Evolutionary conservation across 2,888 invertebrate genomes (phyloP).

Genomic region (Orthosia gracilis): DNA sequence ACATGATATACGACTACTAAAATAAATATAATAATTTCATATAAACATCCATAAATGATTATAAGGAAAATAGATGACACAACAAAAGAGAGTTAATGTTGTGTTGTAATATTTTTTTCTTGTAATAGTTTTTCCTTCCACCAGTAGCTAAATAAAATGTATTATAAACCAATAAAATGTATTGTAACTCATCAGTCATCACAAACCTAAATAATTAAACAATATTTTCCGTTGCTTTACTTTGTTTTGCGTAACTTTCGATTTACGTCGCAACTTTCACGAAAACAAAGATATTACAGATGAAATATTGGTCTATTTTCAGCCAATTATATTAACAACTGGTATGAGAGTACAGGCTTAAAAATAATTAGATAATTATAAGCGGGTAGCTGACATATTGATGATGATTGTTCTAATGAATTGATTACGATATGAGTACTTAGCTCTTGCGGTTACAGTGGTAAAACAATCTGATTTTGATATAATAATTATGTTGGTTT

Average conservation of each 20-base stretch:
- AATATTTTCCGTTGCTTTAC: conserved; percentile 20
- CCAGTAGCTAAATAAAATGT: neutral
- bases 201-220: conserved; percentile 12
- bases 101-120: neutral
- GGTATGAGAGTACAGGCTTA: neutral
- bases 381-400: neutral
- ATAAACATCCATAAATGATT: neutral
- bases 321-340: conserved; percentile 17
- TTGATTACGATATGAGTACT: neutral
- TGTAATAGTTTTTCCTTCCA: too few species aligned
- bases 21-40: too few species aligned
- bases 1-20: neutral
- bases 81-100: neutral
- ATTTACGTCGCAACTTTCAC: conserved; percentile 27
- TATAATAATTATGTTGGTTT: neutral
- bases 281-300: conserved; percentile 49
- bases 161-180: neutral
- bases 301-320: conserved; percentile 36
- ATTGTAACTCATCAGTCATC: conserved; percentile 1
- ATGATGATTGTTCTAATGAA: neutral
- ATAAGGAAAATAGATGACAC: neutral
- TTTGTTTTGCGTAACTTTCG: conserved; percentile 25
- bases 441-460: neutral
- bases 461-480: neutral
- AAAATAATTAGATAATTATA: neutral